Base-by-base conservation (phyloP, 2,113 vertebrate genomes). In the Thamnaconus septentrionalis region DNA sequence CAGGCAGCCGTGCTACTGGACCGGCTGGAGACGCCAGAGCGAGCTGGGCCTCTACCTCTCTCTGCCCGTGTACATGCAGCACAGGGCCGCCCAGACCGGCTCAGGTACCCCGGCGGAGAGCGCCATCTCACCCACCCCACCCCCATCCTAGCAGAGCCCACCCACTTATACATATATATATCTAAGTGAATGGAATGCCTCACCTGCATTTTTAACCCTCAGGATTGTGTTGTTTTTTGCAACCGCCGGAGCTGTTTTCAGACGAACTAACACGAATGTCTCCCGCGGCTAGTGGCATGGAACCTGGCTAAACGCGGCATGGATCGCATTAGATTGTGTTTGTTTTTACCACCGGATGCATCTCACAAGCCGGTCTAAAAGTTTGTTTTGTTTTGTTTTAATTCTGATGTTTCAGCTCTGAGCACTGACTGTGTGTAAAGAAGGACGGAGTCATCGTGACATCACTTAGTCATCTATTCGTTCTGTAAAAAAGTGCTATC, bases 21-120 rank as follows among this genome's bases (percentile, higher is more conserved):
- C 74, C 64, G 69, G 86, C 79, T 84, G 87, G 85, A 85, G 73
- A 59, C 64, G 70, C 7, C 90, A 88, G 82, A 76, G 75, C 0
- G 81, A 86, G 69, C 78, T 65, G 0, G 79, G 80, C 50, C 75
- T 76, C 53, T 90, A 81, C 81, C 84, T 84, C 3, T 89, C 89
- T 63, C 79, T 90, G 4, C 90, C 91, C 6, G 71, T 78, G 12
- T 83, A 82, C 69, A 65, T 88, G 64, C 80, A 63, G 63, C 79
- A 81, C 71, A 78, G 80, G 49, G 74, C 69, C 6, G 41, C 43
- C 55, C 81, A 69, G 72, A 74, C 66, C 73, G 50, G 59, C 73
- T 76, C 90, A 90, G 91, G 90, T 91, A 90, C 65, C 74, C 65
- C 11, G 61, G 62, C 9, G 57, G 18, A 2, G 66, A 48, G 8